These are phyloP conservation scores for Hydrophis major DNA, from an alignment of 2,797 vertebrate species.

Conservation along the genomic window DNA sequence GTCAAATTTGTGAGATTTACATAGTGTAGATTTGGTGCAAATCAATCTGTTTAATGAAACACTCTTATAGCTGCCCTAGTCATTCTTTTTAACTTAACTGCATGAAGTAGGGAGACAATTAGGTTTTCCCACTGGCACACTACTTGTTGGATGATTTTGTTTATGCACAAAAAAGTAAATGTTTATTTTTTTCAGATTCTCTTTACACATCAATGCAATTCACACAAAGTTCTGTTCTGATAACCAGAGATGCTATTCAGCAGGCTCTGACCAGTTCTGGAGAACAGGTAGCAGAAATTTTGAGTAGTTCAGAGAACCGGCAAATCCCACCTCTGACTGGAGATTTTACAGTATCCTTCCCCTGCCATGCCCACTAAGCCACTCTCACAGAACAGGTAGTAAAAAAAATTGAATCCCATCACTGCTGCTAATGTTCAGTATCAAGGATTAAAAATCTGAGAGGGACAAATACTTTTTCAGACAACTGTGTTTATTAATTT, in stretches of 20 bases:
- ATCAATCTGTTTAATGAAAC: neutral
- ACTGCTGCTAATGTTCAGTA: neutral
- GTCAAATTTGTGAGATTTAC: neutral
- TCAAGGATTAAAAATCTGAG: neutral
- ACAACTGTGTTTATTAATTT: neutral
- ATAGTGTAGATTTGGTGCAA: neutral
- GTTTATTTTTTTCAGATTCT: neutral
- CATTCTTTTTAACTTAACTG: neutral
- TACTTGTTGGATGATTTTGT: neutral
- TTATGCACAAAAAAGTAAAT: neutral
- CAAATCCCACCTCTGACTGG: no score
- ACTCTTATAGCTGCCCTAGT: neutral
- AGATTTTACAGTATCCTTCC: no score
- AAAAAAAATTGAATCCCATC: no score
- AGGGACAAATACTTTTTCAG: neutral
- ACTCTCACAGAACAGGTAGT: no score
- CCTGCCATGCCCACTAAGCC: no score
- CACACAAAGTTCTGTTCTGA: neutral
- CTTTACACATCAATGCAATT: neutral
- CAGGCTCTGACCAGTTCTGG: no score
- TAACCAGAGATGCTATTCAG: neutral
- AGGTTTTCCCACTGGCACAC: neutral
- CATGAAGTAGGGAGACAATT: neutral
- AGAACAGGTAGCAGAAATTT: no score
- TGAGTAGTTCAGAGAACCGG: no score